phyloP scores from a whole-genome alignment of 2,888 invertebrate genomes.

The Oegoconia quadripuncta region DNA sequence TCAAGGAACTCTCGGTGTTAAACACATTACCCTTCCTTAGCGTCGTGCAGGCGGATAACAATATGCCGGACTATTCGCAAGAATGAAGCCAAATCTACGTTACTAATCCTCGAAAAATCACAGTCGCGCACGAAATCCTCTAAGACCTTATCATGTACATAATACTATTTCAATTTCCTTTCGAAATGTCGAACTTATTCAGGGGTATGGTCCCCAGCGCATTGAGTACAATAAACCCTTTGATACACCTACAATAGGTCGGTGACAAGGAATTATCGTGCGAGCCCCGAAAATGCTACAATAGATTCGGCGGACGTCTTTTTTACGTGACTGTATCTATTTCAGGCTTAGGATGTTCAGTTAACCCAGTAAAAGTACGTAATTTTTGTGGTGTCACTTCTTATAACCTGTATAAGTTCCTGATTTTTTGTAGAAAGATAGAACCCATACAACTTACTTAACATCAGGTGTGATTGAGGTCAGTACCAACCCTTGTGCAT shows the following conservation, averaged over 20 bases:
- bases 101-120: conserved; percentile 2
- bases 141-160: conserved; percentile 14
- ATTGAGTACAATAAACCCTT: conserved; percentile 24
- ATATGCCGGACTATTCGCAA: no score
- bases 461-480: no score
- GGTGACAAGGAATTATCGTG: conserved; percentile 38
- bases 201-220: conserved; percentile 23
- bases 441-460: no score
- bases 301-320: conserved; percentile 22
- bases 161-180: conserved; percentile 35
- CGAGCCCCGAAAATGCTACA: conserved; percentile 25
- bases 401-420: no score
- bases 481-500: no score
- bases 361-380: no score
- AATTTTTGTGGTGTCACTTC: no score
- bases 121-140: conserved; percentile 10
- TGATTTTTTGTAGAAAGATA: no score
- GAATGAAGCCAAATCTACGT: not conserved
- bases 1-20: no score
- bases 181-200: conserved; percentile 9
- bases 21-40: no score
- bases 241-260: conserved; percentile 17
- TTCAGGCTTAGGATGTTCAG: not conserved
- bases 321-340: conserved; percentile 15
- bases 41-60: no score